Evolutionary conservation across 2,113 vertebrate species (phyloP).

Genomic region (Phainopepla nitens): DNA sequence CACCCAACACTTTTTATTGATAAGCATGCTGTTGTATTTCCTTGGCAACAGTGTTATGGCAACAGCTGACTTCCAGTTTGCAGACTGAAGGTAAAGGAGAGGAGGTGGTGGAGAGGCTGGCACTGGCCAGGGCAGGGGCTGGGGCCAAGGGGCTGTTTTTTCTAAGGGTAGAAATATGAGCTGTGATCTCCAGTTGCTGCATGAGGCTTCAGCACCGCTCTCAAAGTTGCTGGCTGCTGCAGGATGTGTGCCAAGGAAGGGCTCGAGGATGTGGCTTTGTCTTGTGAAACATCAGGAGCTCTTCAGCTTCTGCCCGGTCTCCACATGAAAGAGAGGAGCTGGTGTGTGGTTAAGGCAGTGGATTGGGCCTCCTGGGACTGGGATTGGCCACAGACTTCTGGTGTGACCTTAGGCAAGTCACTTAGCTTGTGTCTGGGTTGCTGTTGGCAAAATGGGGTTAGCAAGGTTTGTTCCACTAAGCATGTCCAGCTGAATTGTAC

Average conservation of each 20-base stretch:
- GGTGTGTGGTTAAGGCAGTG: neutral
- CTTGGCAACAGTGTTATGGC: slow-evolving; percentile 20
- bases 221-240: neutral
- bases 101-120: neutral
- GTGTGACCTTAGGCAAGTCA: neutral
- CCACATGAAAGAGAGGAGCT: slow-evolving; percentile 11
- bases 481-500: rapidly evolving
- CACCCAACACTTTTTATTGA: neutral
- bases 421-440: neutral
- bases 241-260: neutral
- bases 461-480: neutral
- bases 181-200: neutral
- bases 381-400: neutral
- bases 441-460: neutral
- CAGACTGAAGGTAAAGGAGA: neutral
- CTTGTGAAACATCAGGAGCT: neutral
- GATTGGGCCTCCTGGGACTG: neutral
- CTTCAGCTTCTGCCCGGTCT: neutral
- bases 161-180: neutral
- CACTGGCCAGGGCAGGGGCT: neutral
- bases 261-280: neutral
- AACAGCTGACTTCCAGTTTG: neutral
- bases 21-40: slow-evolving; percentile 3
- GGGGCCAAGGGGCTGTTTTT: neutral
- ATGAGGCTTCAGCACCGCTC: neutral